Conservation (phyloP, 2,113 vertebrate species). For the Arvicanthis niloticus region DNA sequence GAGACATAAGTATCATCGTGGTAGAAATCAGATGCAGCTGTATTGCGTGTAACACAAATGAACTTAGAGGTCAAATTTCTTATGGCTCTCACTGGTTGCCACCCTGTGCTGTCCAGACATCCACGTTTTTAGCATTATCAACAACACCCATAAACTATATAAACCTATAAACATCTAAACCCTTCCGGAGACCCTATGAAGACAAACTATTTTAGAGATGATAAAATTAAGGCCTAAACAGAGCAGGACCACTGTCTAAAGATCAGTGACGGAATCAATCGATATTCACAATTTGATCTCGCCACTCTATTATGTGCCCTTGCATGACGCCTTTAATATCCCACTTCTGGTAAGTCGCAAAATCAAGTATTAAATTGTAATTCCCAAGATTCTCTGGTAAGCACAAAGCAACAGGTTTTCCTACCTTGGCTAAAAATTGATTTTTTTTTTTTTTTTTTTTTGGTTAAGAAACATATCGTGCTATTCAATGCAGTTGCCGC, state of each 20-base stretch:
- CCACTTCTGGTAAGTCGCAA: not conserved
- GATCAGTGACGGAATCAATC: not conserved
- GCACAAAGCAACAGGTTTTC: not conserved
- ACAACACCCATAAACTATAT: not conserved
- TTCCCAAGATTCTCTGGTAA: slow-evolving; percentile 1
- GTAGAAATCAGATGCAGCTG: slow-evolving; percentile 16
- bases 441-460: not conserved
- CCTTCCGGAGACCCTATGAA: not conserved
- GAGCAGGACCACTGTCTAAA: slow-evolving; percentile 6
- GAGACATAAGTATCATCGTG: not conserved
- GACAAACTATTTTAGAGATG: slow-evolving; percentile 19
- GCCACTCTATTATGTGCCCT: not conserved
- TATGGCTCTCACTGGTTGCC: not conserved
- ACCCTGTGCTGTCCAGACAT: not conserved
- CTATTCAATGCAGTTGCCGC: no score
- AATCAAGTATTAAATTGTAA: not conserved
- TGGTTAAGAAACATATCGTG: not conserved
- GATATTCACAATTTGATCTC: slow-evolving; percentile 38
- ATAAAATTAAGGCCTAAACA: slow-evolving; percentile 48
- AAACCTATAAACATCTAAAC: no score
- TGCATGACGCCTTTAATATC: not conserved
- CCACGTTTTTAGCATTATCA: not conserved
- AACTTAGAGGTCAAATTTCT: slow-evolving; percentile 38
- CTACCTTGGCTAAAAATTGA: not conserved
- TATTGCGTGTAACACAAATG: slow-evolving; percentile 14